Evolutionary conservation across 2,113 vertebrate genomes (phyloP).

Genomic region (Hepsetus odoe): DNA sequence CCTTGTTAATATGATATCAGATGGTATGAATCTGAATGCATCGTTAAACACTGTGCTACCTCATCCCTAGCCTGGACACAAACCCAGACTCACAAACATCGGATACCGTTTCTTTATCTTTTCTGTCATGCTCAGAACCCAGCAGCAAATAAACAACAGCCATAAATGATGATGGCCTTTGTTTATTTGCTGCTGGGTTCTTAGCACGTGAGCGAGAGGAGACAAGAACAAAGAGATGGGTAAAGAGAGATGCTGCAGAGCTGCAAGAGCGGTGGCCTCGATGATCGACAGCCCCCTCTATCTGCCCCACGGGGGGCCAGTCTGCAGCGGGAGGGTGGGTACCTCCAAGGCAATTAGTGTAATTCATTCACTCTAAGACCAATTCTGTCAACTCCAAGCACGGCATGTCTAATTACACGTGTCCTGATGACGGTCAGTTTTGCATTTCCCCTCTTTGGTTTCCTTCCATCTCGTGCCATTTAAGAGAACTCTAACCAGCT

Average conservation of each 20-base stretch:
- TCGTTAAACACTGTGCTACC: no score
- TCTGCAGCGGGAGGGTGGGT: neutral
- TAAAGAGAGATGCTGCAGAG: conserved; percentile 59
- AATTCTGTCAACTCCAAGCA: conserved; percentile 59
- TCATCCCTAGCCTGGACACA: neutral
- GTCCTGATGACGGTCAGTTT: conserved; percentile 27
- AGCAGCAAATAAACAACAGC: conserved; percentile 36
- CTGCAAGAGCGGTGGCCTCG: conserved; percentile 52
- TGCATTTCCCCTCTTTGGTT: conserved; percentile 50
- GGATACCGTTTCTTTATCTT: neutral
- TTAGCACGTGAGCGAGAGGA: conserved; percentile 34
- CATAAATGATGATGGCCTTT: conserved; percentile 47
- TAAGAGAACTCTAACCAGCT: conserved; percentile 34
- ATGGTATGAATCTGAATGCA: no score
- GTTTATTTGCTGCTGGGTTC: conserved; percentile 38
- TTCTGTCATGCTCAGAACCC: conserved; percentile 49
- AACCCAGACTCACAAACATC: neutral
- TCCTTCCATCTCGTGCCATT: conserved; percentile 40
- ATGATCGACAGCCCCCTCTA: conserved; percentile 50
- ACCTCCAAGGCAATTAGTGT: conserved; percentile 65
- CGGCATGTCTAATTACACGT: conserved; percentile 54
- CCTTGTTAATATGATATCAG: no score
- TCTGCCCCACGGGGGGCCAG: conserved; percentile 20
- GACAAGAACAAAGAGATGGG: conserved; percentile 60
- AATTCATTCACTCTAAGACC: conserved; percentile 60